Percentiles rank a stretch among this genome's conserved stretches.
Evolutionary conservation across 2,797 vertebrate genomes (phyloP).

Genomic region (Tolypeutes matacus): DNA sequence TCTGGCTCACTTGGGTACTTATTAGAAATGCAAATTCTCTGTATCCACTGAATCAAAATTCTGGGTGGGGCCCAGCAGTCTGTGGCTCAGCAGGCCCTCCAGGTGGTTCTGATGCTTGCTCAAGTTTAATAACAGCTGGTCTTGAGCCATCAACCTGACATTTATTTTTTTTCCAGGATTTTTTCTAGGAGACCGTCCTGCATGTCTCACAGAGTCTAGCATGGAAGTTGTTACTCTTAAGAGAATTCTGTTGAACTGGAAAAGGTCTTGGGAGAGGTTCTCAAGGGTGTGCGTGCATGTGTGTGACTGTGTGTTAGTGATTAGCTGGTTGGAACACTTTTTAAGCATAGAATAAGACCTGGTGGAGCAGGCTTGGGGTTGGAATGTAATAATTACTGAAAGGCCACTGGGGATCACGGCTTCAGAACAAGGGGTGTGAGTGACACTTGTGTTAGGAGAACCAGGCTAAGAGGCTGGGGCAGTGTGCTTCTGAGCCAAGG

Average conservation of each 20-base stretch:
- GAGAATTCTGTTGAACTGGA: not conserved
- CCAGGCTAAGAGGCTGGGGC: not conserved
- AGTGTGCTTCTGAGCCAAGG: not conserved
- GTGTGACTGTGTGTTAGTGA: not conserved
- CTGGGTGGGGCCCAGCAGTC: not conserved
- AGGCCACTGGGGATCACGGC: not conserved
- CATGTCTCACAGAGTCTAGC: no score
- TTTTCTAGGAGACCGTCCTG: not conserved
- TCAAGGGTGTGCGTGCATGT: not conserved
- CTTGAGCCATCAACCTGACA: not conserved
- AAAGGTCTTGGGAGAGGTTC: not conserved
- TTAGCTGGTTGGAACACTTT: not conserved
- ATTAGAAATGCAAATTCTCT: not conserved
- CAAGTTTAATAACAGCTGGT: not conserved
- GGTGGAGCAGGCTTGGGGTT: not conserved
- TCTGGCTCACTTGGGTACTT: not conserved
- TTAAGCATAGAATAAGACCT: not conserved
- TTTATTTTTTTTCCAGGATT: not conserved
- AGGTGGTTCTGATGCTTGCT: not conserved
- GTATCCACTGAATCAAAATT: not conserved
- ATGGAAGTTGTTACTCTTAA: not conserved
- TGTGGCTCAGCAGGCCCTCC: not conserved
- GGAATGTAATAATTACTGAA: not conserved
- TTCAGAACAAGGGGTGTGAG: not conserved
- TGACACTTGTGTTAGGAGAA: not conserved